phyloP scores from a whole-genome alignment of 2,888 invertebrate species.

The Phrixothrix hirtus region DNA sequence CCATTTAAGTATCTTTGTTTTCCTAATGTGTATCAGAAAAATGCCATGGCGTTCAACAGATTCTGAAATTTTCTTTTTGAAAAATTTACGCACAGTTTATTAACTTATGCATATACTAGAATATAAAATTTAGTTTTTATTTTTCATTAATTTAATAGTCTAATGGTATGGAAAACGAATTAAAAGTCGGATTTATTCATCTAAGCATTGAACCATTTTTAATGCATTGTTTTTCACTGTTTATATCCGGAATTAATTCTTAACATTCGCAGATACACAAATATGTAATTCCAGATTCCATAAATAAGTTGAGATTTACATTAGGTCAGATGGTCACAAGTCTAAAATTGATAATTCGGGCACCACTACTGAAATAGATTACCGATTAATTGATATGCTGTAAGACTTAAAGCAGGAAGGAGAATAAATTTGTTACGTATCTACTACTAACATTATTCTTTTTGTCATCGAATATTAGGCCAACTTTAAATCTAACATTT shows the following conservation, averaged over 20 bases:
- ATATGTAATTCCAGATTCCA: conserved; percentile 20
- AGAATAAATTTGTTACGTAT: too few relatives aligned
- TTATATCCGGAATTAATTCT: conserved; percentile 29
- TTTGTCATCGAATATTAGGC: too few relatives aligned
- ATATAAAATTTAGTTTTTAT: too few relatives aligned
- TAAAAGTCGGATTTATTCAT: too few relatives aligned
- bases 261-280: conserved; percentile 21
- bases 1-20: not conserved
- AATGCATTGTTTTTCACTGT: conserved; percentile 23
- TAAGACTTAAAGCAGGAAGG: too few relatives aligned
- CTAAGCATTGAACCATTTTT: conserved; percentile 5
- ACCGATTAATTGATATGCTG: too few relatives aligned
- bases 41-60: not conserved
- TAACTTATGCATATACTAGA: too few relatives aligned
- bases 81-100: too few relatives aligned
- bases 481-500: too few relatives aligned
- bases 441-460: too few relatives aligned
- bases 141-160: too few relatives aligned
- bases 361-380: conserved; percentile 3
- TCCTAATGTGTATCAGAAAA: not conserved
- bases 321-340: conserved; percentile 43
- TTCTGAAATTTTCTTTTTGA: not conserved
- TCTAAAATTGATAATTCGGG: conserved; percentile 32
- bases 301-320: conserved; percentile 33
- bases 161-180: too few relatives aligned